These are phyloP conservation scores for Epistrophe eligans DNA, from an alignment of 2,888 invertebrate species.

Conservation along the genomic window DNA sequence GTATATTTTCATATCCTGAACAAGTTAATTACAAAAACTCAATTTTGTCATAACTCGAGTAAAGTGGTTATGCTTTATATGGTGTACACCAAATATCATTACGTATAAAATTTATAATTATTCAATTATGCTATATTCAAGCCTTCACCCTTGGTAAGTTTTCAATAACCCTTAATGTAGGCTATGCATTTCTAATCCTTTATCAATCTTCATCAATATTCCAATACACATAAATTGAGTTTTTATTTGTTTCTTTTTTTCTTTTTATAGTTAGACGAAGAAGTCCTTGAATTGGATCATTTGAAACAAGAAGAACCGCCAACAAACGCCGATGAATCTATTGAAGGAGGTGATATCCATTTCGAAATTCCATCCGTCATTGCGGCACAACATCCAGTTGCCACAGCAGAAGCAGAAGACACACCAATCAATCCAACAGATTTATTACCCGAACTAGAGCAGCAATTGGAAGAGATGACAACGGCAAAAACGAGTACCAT, in stretches of 20 bases:
- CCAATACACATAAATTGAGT: not conserved
- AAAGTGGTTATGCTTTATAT: no score
- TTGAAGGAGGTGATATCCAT: constrained; percentile 60
- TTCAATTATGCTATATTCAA: not conserved
- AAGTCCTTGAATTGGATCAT: constrained; percentile 85
- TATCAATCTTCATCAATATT: not conserved
- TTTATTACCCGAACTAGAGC: constrained; percentile 81
- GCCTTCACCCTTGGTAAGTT: not conserved
- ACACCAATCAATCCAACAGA: constrained; percentile 76
- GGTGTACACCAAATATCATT: no score
- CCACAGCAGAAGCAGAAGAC: constrained; percentile 55
- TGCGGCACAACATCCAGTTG: constrained; percentile 34
- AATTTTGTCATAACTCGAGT: no score
- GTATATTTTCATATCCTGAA: no score
- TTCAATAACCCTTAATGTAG: not conserved
- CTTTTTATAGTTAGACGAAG: constrained; percentile 84
- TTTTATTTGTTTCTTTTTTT: not conserved
- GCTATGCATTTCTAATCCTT: not conserved
- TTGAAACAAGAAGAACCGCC: constrained; percentile 81
- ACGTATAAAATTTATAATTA: no score
- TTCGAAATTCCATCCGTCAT: constrained; percentile 58
- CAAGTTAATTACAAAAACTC: no score
- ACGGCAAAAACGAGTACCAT: constrained; percentile 78
- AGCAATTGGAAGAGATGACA: constrained; percentile 81
- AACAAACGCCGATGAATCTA: constrained; percentile 19